These are phyloP conservation scores for Rosalia funebris DNA, from an alignment of 2,888 invertebrate genomes.

Conservation along the genomic window DNA sequence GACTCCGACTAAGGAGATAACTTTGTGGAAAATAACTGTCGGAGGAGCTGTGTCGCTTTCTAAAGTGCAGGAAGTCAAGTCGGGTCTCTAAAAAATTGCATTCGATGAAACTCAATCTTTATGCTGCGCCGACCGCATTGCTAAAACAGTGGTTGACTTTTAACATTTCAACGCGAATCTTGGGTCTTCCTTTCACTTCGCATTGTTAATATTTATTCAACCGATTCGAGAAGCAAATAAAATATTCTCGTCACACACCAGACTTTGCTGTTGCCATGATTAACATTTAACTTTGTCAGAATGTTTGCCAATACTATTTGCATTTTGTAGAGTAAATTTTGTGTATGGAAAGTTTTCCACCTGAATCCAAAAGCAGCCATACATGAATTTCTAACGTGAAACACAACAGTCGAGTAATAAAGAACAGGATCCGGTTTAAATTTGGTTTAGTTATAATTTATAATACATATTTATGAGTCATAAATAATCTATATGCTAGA, in stretches of 20 bases:
- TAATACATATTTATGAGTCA: too few species aligned
- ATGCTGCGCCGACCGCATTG: background rate
- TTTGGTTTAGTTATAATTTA: too few species aligned
- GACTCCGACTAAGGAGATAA: conserved; percentile 13
- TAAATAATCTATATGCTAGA: too few species aligned
- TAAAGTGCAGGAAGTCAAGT: conserved; percentile 31
- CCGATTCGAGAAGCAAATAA: background rate
- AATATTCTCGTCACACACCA: conserved; percentile 6
- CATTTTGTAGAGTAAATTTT: too few species aligned
- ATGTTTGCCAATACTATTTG: conserved; percentile 14
- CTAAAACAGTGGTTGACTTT: conserved; percentile 19
- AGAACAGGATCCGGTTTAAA: too few species aligned
- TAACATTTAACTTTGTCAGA: background rate
- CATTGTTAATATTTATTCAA: conserved; percentile 25
- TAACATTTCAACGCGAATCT: conserved; percentile 32
- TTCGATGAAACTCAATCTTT: conserved; percentile 8
- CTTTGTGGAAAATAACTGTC: conserved; percentile 1
- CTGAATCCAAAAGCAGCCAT: too few species aligned
- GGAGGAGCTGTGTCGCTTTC: conserved; percentile 25
- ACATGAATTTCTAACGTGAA: too few species aligned
- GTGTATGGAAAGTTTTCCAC: background rate
- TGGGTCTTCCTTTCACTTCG: conserved; percentile 37
- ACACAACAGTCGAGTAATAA: too few species aligned
- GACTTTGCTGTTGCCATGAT: background rate
- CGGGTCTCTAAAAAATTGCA: background rate